Base-by-base conservation (phyloP, 1,140 invertebrate species). In the Pogonomyrmex barbatus region DNA sequence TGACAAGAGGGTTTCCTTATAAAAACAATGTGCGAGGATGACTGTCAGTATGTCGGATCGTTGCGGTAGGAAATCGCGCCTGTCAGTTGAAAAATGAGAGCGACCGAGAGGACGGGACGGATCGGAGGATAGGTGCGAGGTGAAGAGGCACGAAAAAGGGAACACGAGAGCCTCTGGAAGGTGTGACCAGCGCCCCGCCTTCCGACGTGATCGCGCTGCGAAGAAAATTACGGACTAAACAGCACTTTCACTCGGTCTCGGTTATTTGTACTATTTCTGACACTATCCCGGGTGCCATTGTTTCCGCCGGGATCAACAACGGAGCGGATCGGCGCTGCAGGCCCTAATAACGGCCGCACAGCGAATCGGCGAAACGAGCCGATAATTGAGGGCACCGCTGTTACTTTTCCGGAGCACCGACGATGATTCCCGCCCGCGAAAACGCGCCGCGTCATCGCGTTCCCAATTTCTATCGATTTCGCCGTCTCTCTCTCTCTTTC, bases 21-120 rank as follows among this genome's bases (percentile, higher is more conserved):
- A 94, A 94, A 95, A 95, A 94, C 94, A 94, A 94, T 94, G 91
- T 92, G 82, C 79, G 86, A 91, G 89, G 83, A 94, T 94, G 93
- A 94, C 94, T 93, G 83, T 91, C 88, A 91, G 79, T 81, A 85
- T 84, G 90, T 81, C 67, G 85, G 86, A 76, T 70, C 67, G 77
- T 63, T 85, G 58, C 45, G 70, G 87, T 89, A 90, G 91, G 79
- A 91, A 91, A 91, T 93, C 91, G 91, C 92, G 88, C 77, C 76
- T 89, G 17, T 88, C 82, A 52, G 71, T 76, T 87, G 84, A 87
- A 89, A 91, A 93, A 87, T 82, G 83, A 86, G 30, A 52, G 52
- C 42, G 60, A 33, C n/a, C 62, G 30, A 68, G 45, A 84, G 39
- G 71, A 85, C n/a, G 70, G 75, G 68, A 83, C 36, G 36, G 70